These are phyloP conservation scores for Odontomachus brunneus DNA, from an alignment of 1,140 invertebrate species.

Conservation along the genomic window DNA sequence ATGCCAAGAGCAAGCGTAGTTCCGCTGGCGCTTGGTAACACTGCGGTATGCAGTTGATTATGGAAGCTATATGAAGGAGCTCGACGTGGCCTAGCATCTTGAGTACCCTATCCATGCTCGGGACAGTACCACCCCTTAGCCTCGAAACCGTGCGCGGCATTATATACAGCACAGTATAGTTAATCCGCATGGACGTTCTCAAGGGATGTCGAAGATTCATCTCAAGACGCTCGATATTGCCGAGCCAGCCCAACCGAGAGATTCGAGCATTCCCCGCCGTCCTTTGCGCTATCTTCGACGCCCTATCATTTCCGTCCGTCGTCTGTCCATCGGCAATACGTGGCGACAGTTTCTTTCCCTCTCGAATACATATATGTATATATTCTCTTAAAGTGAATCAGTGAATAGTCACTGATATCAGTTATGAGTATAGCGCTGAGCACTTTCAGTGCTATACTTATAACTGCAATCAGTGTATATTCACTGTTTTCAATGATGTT, in stretches of 20 bases:
- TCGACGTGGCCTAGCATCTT: slow-evolving; percentile 81
- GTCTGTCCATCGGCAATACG: background rate
- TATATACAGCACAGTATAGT: slow-evolving; percentile 72
- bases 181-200: slow-evolving; percentile 75
- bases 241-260: slow-evolving; percentile 47
- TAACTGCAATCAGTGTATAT: too few relatives aligned
- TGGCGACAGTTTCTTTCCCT: background rate
- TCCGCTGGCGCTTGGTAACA: slow-evolving; percentile 77
- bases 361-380: background rate
- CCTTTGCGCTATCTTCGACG: slow-evolving; percentile 23
- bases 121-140: slow-evolving; percentile 58
- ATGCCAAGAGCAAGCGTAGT: slow-evolving; percentile 75
- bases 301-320: slow-evolving; percentile 5
- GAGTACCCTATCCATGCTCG: slow-evolving; percentile 77
- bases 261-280: slow-evolving; percentile 53
- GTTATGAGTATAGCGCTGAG: too few relatives aligned
- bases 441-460: too few relatives aligned
- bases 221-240: slow-evolving; percentile 75
- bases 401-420: too few relatives aligned
- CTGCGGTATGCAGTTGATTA: slow-evolving; percentile 82
- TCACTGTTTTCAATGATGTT: too few relatives aligned
- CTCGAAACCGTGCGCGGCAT: slow-evolving; percentile 67
- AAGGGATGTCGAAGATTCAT: slow-evolving; percentile 76
- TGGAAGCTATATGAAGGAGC: slow-evolving; percentile 81
- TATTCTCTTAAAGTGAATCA: too few relatives aligned